A percentile compares a stretch with the other conserved stretches of the same genome.
These are phyloP conservation scores for Rhizoglyphus robini DNA, from an alignment of 1,140 invertebrate species.

Conservation along the genomic window DNA sequence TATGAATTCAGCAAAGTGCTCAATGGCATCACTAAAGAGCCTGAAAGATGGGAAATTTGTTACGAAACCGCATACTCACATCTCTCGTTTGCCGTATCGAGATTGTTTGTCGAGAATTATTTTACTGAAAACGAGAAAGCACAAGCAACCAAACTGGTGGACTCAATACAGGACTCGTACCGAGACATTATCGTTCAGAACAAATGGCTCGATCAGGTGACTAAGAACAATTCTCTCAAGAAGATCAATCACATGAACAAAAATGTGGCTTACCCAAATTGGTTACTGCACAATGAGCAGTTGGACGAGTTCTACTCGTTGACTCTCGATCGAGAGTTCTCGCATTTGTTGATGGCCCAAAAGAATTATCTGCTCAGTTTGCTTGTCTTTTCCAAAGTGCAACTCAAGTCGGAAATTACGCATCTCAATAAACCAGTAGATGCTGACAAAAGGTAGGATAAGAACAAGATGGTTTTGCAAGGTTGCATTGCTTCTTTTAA, in stretches of 20 bases:
- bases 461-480: no score
- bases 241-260: conserved; percentile 34
- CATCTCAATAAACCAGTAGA: background rate
- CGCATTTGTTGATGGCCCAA: background rate
- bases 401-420: background rate
- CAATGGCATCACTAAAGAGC: conserved; percentile 30
- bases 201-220: conserved; percentile 81
- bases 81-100: conserved; percentile 38
- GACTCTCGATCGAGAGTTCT: background rate
- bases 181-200: conserved; percentile 38
- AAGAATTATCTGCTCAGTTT: background rate
- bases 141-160: conserved; percentile 45
- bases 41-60: conserved; percentile 36
- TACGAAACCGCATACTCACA: conserved; percentile 35
- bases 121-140: background rate
- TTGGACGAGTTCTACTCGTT: background rate
- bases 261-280: conserved; percentile 41
- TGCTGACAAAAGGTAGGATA: conserved; percentile 21
- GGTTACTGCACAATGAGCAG: conserved; percentile 36
- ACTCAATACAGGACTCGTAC: conserved; percentile 28
- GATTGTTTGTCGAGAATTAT: conserved; percentile 20
- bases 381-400: background rate
- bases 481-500: no score
- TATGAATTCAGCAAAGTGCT: conserved; percentile 39
- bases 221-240: conserved; percentile 49